Evolutionary conservation across 2,113 vertebrate genomes (phyloP).

Genomic region (Prionailurus viverrinus): DNA sequence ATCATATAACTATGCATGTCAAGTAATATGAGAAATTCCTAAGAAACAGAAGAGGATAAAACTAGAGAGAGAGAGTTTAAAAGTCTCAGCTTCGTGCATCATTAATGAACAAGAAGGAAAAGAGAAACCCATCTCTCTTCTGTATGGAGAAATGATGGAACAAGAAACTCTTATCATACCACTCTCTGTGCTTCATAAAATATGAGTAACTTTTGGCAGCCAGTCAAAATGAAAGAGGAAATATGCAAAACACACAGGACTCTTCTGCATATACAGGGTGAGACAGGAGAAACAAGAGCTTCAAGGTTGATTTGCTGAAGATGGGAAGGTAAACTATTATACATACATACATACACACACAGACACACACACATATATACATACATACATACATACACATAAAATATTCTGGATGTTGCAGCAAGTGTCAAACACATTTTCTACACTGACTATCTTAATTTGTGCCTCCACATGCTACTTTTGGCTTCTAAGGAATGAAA

Average conservation of each 20-base stretch:
- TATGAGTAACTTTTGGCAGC: constrained; percentile 57
- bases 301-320: constrained; percentile 53
- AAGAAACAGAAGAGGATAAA: background rate
- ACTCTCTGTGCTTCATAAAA: constrained; percentile 58
- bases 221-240: constrained; percentile 60
- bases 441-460: background rate
- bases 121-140: background rate
- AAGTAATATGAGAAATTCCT: constrained; percentile 52
- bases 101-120: constrained; percentile 54
- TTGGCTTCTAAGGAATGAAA: constrained; percentile 7
- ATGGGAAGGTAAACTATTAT: background rate
- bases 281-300: background rate
- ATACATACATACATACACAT: too few relatives aligned
- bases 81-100: constrained; percentile 26
- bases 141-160: background rate
- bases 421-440: constrained; percentile 59
- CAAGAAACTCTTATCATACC: constrained; percentile 32
- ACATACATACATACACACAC: background rate
- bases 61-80: constrained; percentile 13
- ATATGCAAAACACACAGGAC: constrained; percentile 55
- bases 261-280: background rate
- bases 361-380: background rate
- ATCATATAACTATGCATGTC: background rate
- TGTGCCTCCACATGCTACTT: background rate
- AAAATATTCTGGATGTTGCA: background rate